A percentile compares a stretch with the other conserved stretches of the same genome.
Conservation (phyloP, 2,797 vertebrate genomes). For the Pipistrellus pygmaeus region DNA sequence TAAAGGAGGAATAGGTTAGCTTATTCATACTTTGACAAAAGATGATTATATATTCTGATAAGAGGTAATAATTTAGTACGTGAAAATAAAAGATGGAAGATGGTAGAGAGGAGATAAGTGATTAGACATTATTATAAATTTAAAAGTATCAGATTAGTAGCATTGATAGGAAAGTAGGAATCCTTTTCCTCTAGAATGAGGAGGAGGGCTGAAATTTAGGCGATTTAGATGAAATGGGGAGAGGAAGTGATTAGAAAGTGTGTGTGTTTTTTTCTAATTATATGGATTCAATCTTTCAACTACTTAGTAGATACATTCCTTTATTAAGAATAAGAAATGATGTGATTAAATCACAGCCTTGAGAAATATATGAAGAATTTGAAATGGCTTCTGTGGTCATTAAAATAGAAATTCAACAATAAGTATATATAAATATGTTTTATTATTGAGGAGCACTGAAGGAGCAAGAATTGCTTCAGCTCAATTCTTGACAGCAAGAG, state of each 20-base stretch:
- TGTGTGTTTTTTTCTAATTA: conserved; percentile 44
- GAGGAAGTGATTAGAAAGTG: neutral
- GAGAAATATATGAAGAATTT: conserved; percentile 14
- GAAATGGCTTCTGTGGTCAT: conserved; percentile 3
- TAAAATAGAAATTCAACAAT: conserved; percentile 10
- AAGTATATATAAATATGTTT: conserved; percentile 1
- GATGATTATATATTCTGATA: neutral
- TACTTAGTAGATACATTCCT: conserved; percentile 40
- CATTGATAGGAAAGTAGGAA: neutral
- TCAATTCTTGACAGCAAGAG: conserved; percentile 43
- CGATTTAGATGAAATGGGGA: neutral
- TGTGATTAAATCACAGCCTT: conserved; percentile 28
- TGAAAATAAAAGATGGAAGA: too few relatives aligned
- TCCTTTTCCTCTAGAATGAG: neutral
- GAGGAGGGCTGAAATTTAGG: neutral
- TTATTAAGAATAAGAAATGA: conserved; percentile 23
- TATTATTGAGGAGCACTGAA: conserved; percentile 37
- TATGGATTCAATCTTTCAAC: conserved; percentile 20
- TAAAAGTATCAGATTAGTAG: too few relatives aligned
- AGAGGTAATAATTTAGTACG: neutral
- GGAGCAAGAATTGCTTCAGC: conserved; percentile 19
- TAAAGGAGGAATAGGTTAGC: neutral
- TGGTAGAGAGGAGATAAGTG: too few relatives aligned
- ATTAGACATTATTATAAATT: too few relatives aligned
- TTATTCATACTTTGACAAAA: conserved; percentile 18